Base-by-base conservation (phyloP, 2,888 invertebrate genomes). In the Sclerodermus sp. region DNA sequence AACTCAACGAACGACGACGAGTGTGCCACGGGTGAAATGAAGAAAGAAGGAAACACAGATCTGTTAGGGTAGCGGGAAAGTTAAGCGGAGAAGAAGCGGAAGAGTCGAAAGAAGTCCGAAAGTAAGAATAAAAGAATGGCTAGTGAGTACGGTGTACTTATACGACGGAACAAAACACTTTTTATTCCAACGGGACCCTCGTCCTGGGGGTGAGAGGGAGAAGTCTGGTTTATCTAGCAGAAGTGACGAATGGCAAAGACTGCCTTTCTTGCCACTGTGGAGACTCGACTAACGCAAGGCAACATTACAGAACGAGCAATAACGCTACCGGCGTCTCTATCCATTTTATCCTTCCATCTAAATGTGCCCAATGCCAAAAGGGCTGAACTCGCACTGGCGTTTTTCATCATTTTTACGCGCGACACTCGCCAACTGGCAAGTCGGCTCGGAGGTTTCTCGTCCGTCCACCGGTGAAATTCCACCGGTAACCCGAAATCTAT, bases 221-320 rank as follows among this genome's bases (percentile, higher is more conserved):
- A 52, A 58, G 51, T 58, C 55, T 48, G 70, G 54, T 69, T 69
- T 71, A 71, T 71, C 66, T 68, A 66, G 66, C 68, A 67, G 69
- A 71, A 70, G 68, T 71, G 70, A 71, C 66, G 67, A 67, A 71
- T 70, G 65, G 68, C 66, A 60, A 58, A 53, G 52, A 53, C 58
- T 50, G 3, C 23, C 8, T 23, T 23, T 23, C 23, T 23, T 23
- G 23, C 23, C 23, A 8, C 23, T 8, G 8, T 8, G n/a, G 23
- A 23, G 23, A 5, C 8, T 8, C 3, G 23, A 5, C 8, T 5
- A 23, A 23, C 23, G 23, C 23, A 8, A 23, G 23, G 23, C 8
- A 23, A 23, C 23, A 23, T 3, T 23, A 8, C 23, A 23, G 23
- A 23, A 5, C 23, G 23, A 3, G 23, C 23, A 23, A 23, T 8